These are phyloP conservation scores for Sinocyclocheilus anshuiensis DNA, from an alignment of 2,113 vertebrate species.

Conservation along the genomic window DNA sequence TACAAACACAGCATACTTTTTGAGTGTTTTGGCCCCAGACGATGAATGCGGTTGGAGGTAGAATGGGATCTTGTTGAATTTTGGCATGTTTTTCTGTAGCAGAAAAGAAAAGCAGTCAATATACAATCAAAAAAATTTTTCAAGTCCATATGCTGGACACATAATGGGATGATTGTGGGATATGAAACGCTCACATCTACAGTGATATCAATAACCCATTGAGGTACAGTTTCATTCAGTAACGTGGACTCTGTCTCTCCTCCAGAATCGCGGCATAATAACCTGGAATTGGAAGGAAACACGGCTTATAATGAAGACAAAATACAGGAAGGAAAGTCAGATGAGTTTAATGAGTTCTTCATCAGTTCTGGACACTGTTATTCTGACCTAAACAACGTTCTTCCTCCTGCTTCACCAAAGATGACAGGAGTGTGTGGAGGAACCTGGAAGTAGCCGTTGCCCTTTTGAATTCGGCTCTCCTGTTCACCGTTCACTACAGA, in stretches of 20 bases:
- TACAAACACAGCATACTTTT: slow-evolving; percentile 82
- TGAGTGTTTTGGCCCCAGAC: slow-evolving; percentile 97
- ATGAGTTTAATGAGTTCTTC: not conserved
- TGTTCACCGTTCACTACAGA: slow-evolving; percentile 90
- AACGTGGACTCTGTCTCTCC: slow-evolving; percentile 98
- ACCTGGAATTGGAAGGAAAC: slow-evolving; percentile 70
- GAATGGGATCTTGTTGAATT: slow-evolving; percentile 99
- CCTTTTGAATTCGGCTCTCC: slow-evolving; percentile 93
- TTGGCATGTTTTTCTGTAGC: slow-evolving; percentile 97
- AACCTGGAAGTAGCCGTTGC: slow-evolving; percentile 99
- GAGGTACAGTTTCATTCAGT: slow-evolving; percentile 96
- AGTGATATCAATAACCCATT: slow-evolving; percentile 99
- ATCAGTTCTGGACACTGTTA: not conserved
- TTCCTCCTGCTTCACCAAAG: slow-evolving; percentile 95
- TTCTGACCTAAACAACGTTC: slow-evolving; percentile 92
- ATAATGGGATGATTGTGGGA: not conserved
- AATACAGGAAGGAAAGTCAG: not conserved
- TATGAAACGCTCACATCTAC: slow-evolving; percentile 88
- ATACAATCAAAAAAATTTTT: too few species aligned
- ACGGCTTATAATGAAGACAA: not conserved
- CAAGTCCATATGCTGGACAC: not conserved
- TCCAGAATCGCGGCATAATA: slow-evolving; percentile 95
- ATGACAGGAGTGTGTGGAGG: slow-evolving; percentile 98
- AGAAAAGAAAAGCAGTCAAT: slow-evolving; percentile 52
- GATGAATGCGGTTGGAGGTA: slow-evolving; percentile 99